A percentile compares a stretch with the other conserved stretches of the same genome.
These are phyloP conservation scores for Nyctibius bracteatus DNA, from an alignment of 2,113 vertebrate species.

Conservation along the genomic window DNA sequence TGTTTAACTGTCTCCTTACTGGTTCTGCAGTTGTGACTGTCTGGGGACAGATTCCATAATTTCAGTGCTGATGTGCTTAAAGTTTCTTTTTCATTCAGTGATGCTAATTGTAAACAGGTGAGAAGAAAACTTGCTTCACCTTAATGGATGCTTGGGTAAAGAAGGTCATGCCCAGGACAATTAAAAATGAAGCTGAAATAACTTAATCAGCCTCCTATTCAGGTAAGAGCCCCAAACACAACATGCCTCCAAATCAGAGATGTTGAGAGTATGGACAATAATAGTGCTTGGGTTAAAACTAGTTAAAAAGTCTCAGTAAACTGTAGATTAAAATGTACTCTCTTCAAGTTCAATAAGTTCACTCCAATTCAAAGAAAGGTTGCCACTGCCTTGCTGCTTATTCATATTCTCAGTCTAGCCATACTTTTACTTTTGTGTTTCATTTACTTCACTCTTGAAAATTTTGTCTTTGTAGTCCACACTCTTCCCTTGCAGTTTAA, in stretches of 20 bases:
- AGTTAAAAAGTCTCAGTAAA: neutral
- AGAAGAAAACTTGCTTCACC: neutral
- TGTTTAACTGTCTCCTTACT: neutral
- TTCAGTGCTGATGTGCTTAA: neutral
- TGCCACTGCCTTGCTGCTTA: neutral
- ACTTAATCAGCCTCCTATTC: neutral
- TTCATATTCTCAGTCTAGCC: neutral
- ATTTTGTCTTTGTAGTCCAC: too few species aligned
- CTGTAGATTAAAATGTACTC: neutral
- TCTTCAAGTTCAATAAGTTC: neutral
- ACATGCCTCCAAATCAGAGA: neutral
- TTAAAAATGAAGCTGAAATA: neutral
- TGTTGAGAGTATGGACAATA: neutral
- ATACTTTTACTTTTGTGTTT: neutral
- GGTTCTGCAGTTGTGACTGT: neutral
- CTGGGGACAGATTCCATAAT: neutral
- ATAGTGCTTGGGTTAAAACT: neutral
- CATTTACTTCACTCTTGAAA: neutral
- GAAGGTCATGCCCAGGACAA: neutral
- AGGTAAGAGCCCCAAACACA: neutral
- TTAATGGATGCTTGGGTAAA: neutral
- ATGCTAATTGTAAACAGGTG: neutral
- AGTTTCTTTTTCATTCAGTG: neutral
- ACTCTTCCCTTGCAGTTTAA: neutral
- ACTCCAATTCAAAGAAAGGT: neutral